A percentile compares a stretch with the other conserved stretches of the same genome.
phyloP scores from a whole-genome alignment of 2,113 vertebrate genomes.

The Elgaria multicarinata region DNA sequence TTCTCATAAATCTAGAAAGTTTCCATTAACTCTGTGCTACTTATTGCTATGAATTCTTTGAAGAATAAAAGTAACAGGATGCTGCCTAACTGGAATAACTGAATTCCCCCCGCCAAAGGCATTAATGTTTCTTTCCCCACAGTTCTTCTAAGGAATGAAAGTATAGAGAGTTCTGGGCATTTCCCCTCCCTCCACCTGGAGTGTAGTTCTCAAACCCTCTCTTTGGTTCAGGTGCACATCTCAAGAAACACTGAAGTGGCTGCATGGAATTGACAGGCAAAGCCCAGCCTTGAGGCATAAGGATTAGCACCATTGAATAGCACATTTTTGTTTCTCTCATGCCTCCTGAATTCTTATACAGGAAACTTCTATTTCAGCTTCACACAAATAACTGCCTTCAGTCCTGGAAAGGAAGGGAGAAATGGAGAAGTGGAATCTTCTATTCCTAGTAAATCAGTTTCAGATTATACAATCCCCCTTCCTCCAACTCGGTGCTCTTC shows the following conservation, averaged over 20 bases:
- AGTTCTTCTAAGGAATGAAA: not conserved
- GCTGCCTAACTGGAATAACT: not conserved
- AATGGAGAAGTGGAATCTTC: not conserved
- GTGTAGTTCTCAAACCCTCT: not conserved
- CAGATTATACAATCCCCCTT: not conserved
- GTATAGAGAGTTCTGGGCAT: not conserved
- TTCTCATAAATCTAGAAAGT: not conserved
- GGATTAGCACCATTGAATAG: not conserved
- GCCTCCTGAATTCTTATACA: not conserved
- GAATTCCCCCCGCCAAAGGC: not conserved
- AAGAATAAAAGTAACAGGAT: not conserved
- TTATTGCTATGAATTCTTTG: rapidly evolving
- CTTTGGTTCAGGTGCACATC: not conserved
- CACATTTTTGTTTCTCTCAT: not conserved
- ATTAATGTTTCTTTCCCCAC: not conserved
- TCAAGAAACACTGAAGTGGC: not conserved
- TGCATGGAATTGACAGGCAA: not conserved
- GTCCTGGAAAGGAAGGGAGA: not conserved
- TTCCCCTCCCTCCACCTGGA: not conserved
- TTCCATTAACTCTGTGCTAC: not conserved
- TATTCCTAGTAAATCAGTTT: not conserved
- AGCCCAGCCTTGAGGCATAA: not conserved
- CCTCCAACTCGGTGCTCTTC: too few relatives aligned
- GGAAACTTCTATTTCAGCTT: not conserved
- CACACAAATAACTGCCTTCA: not conserved